Base-by-base conservation (phyloP, 1,140 invertebrate species). In the Heliconius melpomene region DNA sequence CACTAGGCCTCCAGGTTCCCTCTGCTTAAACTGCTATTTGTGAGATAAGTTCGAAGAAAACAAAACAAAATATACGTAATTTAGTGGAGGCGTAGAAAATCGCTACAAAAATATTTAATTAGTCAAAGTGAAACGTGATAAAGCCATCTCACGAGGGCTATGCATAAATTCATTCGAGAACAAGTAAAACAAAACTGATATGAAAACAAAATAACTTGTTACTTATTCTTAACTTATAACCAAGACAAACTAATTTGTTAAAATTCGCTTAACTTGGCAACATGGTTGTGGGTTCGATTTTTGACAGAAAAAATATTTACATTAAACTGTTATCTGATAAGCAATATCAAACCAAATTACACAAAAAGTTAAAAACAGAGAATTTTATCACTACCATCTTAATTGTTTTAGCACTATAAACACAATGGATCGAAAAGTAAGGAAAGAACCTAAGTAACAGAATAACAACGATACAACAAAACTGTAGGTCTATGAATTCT, bases 41-140 rank as follows among this genome's bases (percentile, higher is more conserved):
- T 6, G 18, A 16, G 7, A 1, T 1, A 54, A 20, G 20, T 18
- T 7, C n/a, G 20, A 60, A 26, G 2, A 46, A 46, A 40, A 40
- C 2, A 40, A 40, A 29, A 9, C 20, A 57, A 60, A 57, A 23
- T 57, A 29, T 66, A 29, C 23, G 50, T 16, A 18, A 29, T 13
- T 29, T 29, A 66, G 11, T 57, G 20, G 3, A n/a, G 13, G n/a
- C 81, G 81, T 83, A 85, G 80, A 83, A 86, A 85, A 82, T 81
- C 80, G 77, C 83, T 83, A 81, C 82, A 85, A 87, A 84, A 87
- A 87, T 86, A 81, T 86, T 87, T 87, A 86, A 87, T 87, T 87
- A 86, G 86, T 82, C 81, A 84, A 86, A 87, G 82, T 84, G 84
- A 86, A 80, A 82, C 80, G 82, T 82, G 86, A 87, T 83, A 81